Evolutionary conservation across 2,888 invertebrate species (phyloP), one percentile per base, ranked within the genome.

Genomic region (Chloromyia formosa): DNA sequence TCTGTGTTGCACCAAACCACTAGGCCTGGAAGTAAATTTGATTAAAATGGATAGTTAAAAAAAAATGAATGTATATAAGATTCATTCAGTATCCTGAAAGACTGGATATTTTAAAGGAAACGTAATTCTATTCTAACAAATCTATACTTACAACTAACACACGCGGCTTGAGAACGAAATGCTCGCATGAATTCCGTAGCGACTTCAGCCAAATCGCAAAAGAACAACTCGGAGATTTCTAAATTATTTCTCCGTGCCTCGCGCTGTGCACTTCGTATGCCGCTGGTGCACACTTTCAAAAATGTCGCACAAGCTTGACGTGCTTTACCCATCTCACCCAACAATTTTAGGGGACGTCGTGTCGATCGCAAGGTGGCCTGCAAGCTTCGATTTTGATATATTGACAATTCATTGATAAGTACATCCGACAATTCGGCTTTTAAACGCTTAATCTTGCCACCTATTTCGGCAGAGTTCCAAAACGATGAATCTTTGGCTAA

Each of bases 1-100:
- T 95, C 94, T 78, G 90, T 89, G 81, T 94, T 94, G 78, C 94
- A 93, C 98, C 98, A 98, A 4, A 96, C 94, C 77, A 96, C 90
- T 79, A 97, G 92, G 73, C 92, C 93, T 91, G n/a, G n/a, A n/a
- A n/a, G n/a, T n/a, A n/a, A n/a, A n/a, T n/a, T n/a, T n/a, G n/a
- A n/a, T n/a, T n/a, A n/a, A 83, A 53, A 83, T 82, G 64, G 68
- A 42, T 40, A 10, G 22, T 12, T 10, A 58, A 10, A 60, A 22
- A 60, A 22, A 23, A 20, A 58, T 9, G 23, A n/a, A 27, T 12
- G 42, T 16, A 62, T 23, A 12, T 23, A 35, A 35, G 9, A 53
- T 53, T 16, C 54, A 53, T 53, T 16, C 45, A 9, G 45, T 12
- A 45, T 45, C 12, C 9, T 10, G 10, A 10, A 45, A 10, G 12